Evolutionary conservation across 2,113 vertebrate genomes (phyloP).

Genomic region (Toxotes chatareus): DNA sequence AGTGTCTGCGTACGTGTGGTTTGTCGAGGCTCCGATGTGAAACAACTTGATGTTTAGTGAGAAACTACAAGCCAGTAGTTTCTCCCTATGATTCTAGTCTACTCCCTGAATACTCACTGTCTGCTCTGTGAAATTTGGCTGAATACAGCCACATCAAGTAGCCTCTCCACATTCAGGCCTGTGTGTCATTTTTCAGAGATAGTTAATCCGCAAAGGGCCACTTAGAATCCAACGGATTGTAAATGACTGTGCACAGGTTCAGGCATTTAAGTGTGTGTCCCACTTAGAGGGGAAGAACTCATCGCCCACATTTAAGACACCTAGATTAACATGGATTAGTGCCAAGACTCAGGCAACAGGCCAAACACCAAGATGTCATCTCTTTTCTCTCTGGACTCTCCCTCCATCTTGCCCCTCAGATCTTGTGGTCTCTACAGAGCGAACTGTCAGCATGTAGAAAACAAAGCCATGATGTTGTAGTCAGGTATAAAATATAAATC

Average conservation of each 20-base stretch:
- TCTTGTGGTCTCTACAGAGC: conserved; percentile 8
- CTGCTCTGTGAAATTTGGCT: neutral
- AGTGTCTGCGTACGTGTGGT: neutral
- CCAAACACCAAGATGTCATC: conserved; percentile 72
- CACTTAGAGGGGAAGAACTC: conserved; percentile 72
- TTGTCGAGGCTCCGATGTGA: neutral
- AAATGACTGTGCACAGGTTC: conserved; percentile 66
- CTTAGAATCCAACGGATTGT: conserved; percentile 43
- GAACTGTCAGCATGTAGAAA: conserved; percentile 6
- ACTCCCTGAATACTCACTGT: neutral
- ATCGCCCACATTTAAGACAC: conserved; percentile 80
- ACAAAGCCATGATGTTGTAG: conserved; percentile 7
- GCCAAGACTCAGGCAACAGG: conserved; percentile 73
- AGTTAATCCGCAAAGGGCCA: conserved; percentile 35
- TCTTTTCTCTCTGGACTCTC: conserved; percentile 44
- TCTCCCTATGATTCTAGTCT: neutral
- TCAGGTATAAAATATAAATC: neutral
- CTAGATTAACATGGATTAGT: conserved; percentile 84
- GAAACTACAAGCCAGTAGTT: neutral
- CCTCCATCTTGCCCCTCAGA: conserved; percentile 32
- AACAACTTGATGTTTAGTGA: conserved; percentile 10
- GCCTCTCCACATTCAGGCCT: neutral
- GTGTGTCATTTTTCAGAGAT: conserved; percentile 23
- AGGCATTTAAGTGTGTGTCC: conserved; percentile 73
- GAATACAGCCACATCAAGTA: conserved; percentile 10